Evolutionary conservation across 2,113 vertebrate species (phyloP).

Genomic region (human): DNA sequence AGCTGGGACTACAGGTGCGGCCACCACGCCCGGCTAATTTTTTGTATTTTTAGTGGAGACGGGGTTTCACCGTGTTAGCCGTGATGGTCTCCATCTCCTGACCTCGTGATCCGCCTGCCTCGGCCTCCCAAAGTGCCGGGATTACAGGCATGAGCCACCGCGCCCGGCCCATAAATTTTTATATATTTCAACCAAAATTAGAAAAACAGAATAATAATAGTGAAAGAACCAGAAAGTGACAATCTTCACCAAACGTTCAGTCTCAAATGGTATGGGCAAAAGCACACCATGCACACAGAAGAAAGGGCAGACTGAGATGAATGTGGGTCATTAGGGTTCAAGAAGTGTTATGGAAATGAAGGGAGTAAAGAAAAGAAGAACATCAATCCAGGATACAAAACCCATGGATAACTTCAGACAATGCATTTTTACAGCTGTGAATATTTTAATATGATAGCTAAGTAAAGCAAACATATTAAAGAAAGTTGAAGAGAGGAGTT

Average conservation of each 20-base stretch:
- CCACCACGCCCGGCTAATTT: too few species aligned
- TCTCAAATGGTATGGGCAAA: background rate
- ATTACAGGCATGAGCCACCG: too few species aligned
- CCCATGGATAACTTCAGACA: background rate
- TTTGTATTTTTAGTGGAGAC: too few species aligned
- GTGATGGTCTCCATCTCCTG: too few species aligned
- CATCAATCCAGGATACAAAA: background rate
- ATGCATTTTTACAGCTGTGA: background rate
- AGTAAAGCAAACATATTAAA: background rate
- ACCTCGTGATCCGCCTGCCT: too few species aligned
- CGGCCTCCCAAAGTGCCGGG: too few species aligned
- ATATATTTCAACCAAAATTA: background rate
- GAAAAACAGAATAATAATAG: background rate
- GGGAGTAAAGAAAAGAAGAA: background rate
- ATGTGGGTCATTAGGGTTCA: background rate
- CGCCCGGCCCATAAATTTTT: background rate
- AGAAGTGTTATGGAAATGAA: background rate
- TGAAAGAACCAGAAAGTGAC: background rate
- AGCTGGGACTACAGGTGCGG: too few species aligned
- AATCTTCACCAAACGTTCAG: background rate
- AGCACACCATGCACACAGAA: background rate
- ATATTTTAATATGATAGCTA: background rate
- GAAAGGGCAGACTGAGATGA: background rate
- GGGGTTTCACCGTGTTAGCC: too few species aligned
- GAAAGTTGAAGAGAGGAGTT: background rate